These are phyloP conservation scores for Trichopria drosophilae DNA, from an alignment of 2,888 invertebrate genomes.

Conservation along the genomic window DNA sequence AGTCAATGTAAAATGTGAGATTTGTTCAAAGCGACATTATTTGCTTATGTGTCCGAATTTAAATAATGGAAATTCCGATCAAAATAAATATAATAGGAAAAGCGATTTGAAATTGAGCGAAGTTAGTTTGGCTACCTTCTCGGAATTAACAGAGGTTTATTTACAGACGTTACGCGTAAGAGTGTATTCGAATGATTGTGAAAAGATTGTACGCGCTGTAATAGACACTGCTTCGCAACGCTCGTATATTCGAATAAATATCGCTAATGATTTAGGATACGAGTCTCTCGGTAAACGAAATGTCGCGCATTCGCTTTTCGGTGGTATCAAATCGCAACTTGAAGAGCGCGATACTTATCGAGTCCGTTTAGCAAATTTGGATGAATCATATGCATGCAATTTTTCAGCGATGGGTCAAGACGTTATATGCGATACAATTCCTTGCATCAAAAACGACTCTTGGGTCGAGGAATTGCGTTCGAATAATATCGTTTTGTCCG, in stretches of 20 bases:
- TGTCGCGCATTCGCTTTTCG: conserved; percentile 18
- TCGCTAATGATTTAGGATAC: conserved; percentile 25
- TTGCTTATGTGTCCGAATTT: conserved; percentile 37
- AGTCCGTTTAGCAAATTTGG: conserved; percentile 17
- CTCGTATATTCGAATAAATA: conserved; percentile 29
- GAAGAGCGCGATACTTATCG: conserved; percentile 15
- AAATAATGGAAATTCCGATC: background rate
- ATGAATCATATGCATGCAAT: conserved; percentile 26
- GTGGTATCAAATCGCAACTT: conserved; percentile 19
- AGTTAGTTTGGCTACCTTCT: conserved; percentile 3
- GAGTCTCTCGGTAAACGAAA: conserved; percentile 19
- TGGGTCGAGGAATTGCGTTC: conserved; percentile 26
- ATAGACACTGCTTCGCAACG: conserved; percentile 37
- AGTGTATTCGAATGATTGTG: conserved; percentile 10
- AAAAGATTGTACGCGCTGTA: conserved; percentile 18
- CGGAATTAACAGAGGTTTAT: background rate
- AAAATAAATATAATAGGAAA: background rate
- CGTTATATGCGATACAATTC: conserved; percentile 28
- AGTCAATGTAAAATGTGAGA: too few species aligned
- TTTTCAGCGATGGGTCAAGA: conserved; percentile 29
- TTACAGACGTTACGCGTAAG: conserved; percentile 13
- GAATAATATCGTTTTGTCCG: conserved; percentile 18
- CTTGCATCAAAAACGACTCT: conserved; percentile 23
- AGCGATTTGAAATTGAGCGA: background rate
- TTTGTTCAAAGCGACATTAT: too few species aligned